Evolutionary conservation across 2,797 vertebrate species (phyloP).

Genomic region (Parambassis ranga): DNA sequence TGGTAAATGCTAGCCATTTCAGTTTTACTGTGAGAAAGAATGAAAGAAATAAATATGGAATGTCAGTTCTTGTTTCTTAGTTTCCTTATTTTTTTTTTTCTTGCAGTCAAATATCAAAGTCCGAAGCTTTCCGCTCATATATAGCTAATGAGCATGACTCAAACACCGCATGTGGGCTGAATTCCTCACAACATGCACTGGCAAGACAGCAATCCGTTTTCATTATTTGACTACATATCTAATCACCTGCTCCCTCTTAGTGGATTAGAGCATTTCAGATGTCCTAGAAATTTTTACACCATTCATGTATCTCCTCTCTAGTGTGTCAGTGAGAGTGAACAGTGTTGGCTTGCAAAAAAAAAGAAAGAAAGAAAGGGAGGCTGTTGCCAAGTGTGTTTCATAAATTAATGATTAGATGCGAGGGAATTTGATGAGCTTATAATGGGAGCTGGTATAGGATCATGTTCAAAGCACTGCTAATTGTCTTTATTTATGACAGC

Average conservation of each 20-base stretch:
- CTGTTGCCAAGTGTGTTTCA: slow-evolving; percentile 34
- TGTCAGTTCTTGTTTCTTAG: no score
- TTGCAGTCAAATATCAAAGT: neutral
- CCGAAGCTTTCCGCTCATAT: neutral
- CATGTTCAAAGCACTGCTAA: slow-evolving; percentile 55
- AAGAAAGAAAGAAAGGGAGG: slow-evolving; percentile 44
- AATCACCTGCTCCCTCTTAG: slow-evolving; percentile 8
- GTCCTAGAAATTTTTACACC: slow-evolving; percentile 30
- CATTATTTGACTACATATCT: neutral
- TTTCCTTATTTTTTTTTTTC: no score
- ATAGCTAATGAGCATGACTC: neutral
- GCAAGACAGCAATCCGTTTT: slow-evolving; percentile 3
- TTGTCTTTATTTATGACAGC: slow-evolving; percentile 63
- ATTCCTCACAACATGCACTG: neutral
- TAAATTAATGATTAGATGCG: slow-evolving; percentile 60
- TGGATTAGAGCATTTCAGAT: slow-evolving; percentile 9
- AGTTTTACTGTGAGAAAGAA: no score
- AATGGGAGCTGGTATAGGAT: slow-evolving; percentile 40
- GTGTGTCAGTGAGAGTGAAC: slow-evolving; percentile 25
- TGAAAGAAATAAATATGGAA: no score
- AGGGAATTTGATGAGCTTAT: slow-evolving; percentile 39
- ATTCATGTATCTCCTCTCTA: slow-evolving; percentile 8
- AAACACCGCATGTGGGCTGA: neutral
- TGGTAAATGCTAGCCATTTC: no score
- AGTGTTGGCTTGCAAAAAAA: slow-evolving; percentile 48